Percentiles rank a stretch among this genome's conserved stretches.
Evolutionary conservation across 2,113 vertebrate species (phyloP).

Genomic region (Triplophysa dalaica): DNA sequence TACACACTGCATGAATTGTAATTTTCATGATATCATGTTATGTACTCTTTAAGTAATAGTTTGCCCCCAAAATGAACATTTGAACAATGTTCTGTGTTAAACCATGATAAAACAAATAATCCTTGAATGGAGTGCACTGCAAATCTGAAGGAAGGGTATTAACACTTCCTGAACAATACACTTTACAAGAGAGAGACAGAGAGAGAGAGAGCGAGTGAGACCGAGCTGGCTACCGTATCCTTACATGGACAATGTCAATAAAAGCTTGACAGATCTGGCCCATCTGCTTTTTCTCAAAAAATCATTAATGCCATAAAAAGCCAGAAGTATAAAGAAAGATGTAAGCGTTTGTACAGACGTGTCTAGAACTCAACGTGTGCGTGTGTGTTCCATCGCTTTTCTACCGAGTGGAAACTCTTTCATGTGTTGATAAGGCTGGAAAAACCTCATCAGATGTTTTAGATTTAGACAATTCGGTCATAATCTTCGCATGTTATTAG

Average conservation of each 20-base stretch:
- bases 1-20: too few relatives aligned
- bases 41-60: too few relatives aligned
- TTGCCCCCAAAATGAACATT: too few relatives aligned
- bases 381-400: conserved; percentile 40
- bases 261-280: conserved; percentile 52
- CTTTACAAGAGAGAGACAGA: conserved; percentile 5
- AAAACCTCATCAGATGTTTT: conserved; percentile 43
- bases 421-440: conserved; percentile 33
- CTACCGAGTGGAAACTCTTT: conserved; percentile 40
- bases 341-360: conserved; percentile 48
- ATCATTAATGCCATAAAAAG: conserved; percentile 59
- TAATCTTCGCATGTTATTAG: conserved; percentile 38
- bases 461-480: conserved; percentile 34
- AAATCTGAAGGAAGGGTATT: not conserved
- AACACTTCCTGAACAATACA: conserved; percentile 3
- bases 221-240: conserved; percentile 45
- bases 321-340: conserved; percentile 44
- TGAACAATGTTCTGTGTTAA: too few relatives aligned
- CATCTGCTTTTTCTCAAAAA: conserved; percentile 58
- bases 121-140: not conserved
- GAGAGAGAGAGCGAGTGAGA: conserved; percentile 8
- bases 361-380: conserved; percentile 22
- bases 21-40: too few relatives aligned
- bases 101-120: not conserved
- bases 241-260: conserved; percentile 55